Conservation (phyloP, 1,140 invertebrate genomes). For the Lasaia peninsularis region DNA sequence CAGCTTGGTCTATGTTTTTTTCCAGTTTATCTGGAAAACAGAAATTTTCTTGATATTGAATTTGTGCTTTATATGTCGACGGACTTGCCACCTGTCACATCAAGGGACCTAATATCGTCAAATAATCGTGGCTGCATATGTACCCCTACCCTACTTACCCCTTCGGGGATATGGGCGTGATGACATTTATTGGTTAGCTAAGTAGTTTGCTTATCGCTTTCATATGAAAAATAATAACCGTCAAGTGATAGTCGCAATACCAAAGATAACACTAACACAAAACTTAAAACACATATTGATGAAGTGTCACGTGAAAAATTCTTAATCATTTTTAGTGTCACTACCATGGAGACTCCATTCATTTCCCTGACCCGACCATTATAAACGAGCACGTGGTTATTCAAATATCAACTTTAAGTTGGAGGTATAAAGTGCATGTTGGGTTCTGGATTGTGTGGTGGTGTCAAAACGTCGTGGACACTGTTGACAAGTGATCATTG, state of each 20-base stretch:
- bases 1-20: too few species aligned
- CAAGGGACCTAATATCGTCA: too few species aligned
- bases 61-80: too few species aligned
- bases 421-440: conserved; percentile 18
- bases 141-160: too few species aligned
- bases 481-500: conserved; percentile 64
- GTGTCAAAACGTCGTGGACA: conserved; percentile 30
- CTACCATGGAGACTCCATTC: conserved; percentile 52
- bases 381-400: not conserved
- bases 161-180: too few species aligned
- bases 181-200: too few species aligned
- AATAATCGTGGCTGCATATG: too few species aligned
- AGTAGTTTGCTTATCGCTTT: not conserved
- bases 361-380: conserved; percentile 39
- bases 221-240: not conserved
- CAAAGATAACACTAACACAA: conserved; percentile 14
- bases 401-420: conserved; percentile 28
- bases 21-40: too few species aligned
- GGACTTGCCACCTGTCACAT: too few species aligned
- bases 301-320: conserved; percentile 53
- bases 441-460: conserved; percentile 16
- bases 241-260: conserved; percentile 11
- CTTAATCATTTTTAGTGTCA: conserved; percentile 60
- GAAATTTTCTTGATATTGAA: too few species aligned
- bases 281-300: conserved; percentile 52